Evolutionary conservation across 2,797 vertebrate genomes (phyloP).

Genomic region (Labeo calbasu): DNA sequence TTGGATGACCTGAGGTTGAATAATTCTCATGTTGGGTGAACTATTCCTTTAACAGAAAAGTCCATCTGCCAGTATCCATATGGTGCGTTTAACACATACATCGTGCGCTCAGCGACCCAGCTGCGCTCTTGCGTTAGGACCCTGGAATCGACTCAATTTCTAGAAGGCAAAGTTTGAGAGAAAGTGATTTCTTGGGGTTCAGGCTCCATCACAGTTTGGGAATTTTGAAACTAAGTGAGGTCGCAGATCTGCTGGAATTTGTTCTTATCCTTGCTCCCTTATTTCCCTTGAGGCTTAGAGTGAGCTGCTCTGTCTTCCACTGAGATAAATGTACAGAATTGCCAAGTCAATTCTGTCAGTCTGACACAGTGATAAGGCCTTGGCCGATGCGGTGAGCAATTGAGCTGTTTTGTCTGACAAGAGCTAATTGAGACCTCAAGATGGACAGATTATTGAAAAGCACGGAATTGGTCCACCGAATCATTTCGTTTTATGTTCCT

Average conservation of each 20-base stretch:
- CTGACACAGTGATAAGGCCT: conserved; percentile 52
- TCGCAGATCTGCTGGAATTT: conserved; percentile 53
- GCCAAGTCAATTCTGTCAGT: conserved; percentile 50
- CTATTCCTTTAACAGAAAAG: neutral
- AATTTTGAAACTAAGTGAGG: conserved; percentile 49
- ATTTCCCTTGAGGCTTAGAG: conserved; percentile 56
- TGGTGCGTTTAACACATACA: neutral
- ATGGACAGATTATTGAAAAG: conserved; percentile 39
- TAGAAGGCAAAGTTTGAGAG: conserved; percentile 42
- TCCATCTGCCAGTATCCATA: neutral
- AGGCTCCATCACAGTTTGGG: conserved; percentile 32
- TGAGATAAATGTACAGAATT: conserved; percentile 56
- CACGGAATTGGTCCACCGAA: neutral
- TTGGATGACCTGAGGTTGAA: neutral
- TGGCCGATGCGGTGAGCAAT: conserved; percentile 26
- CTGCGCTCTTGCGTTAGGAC: neutral
- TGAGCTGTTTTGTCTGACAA: conserved; percentile 48
- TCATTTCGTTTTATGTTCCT: neutral
- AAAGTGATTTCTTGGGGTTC: conserved; percentile 45
- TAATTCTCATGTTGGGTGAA: neutral
- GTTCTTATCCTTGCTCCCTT: conserved; percentile 53
- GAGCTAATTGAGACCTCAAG: conserved; percentile 47
- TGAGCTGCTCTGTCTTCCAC: conserved; percentile 44
- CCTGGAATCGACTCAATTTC: conserved; percentile 15
- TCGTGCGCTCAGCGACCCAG: neutral